These are phyloP conservation scores for Cetonia aurata DNA, from an alignment of 2,888 invertebrate species.

Conservation along the genomic window DNA sequence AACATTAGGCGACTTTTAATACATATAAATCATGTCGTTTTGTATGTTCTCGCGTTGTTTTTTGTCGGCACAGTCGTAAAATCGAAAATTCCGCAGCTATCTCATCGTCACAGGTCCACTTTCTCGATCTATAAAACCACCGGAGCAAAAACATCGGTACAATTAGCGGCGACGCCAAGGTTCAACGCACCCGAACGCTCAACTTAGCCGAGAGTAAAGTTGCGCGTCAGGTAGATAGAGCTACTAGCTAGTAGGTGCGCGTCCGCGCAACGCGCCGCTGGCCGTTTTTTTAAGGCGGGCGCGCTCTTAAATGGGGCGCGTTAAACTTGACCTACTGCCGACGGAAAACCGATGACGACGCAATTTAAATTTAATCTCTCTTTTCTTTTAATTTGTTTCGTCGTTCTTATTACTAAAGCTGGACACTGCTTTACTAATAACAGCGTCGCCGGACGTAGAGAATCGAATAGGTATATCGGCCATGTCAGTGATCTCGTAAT, in stretches of 20 bases:
- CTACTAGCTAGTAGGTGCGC: too few species aligned
- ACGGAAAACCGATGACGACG: too few species aligned
- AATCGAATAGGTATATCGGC: too few species aligned
- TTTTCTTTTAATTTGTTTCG: neutral
- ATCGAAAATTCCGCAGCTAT: conserved; percentile 16
- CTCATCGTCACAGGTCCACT: conserved; percentile 12
- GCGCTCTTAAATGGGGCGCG: conserved; percentile 27
- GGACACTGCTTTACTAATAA: too few species aligned
- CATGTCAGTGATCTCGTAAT: too few species aligned
- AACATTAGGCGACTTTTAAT: too few species aligned
- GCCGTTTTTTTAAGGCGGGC: too few species aligned
- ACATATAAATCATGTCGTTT: too few species aligned
- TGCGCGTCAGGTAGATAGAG: neutral
- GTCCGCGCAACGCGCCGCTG: too few species aligned
- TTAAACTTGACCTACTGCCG: conserved; percentile 32
- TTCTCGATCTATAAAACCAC: conserved; percentile 38
- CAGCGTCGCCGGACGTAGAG: too few species aligned
- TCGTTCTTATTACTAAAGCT: too few species aligned
- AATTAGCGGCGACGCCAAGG: conserved; percentile 25
- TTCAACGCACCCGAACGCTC: conserved; percentile 23
- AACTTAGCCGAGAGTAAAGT: conserved; percentile 12
- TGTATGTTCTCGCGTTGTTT: neutral
- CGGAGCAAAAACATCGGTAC: conserved; percentile 35
- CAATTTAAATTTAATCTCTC: too few species aligned
- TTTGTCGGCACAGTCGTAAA: neutral